Conservation (phyloP, 2,113 vertebrate species). For the Nothobranchius kuhntae region DNA sequence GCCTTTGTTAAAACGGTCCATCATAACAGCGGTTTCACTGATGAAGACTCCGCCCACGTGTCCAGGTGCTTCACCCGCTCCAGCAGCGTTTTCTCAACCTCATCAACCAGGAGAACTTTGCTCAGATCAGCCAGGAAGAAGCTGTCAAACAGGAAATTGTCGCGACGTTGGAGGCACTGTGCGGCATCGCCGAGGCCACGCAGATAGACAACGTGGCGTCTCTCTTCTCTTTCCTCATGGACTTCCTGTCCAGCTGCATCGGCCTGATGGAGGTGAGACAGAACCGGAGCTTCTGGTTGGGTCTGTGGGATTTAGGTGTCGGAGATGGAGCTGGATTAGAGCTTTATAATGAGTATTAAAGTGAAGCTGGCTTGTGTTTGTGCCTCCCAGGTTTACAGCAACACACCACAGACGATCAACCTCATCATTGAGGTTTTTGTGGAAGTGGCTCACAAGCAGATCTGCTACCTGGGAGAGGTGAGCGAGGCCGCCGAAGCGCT, state of each 20-base stretch:
- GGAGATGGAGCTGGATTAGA: no score
- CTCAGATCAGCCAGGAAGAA: slow-evolving; percentile 95
- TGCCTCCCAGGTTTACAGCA: slow-evolving; percentile 87
- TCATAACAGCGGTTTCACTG: no score
- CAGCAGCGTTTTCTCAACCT: slow-evolving; percentile 97
- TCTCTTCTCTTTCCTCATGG: slow-evolving; percentile 98
- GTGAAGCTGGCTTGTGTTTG: background rate
- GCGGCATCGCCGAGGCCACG: slow-evolving; percentile 96
- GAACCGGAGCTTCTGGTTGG: rapidly evolving
- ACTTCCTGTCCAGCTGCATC: slow-evolving; percentile 98
- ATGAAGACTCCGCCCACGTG: background rate
- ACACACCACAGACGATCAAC: slow-evolving; percentile 97
- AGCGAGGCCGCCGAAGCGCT: slow-evolving; percentile 27
- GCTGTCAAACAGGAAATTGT: slow-evolving; percentile 95
- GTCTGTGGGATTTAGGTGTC: background rate
- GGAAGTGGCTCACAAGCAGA: slow-evolving; percentile 99
- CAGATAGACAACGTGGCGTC: slow-evolving; percentile 97
- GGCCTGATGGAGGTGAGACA: slow-evolving; percentile 89
- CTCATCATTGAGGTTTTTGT: slow-evolving; percentile 99
- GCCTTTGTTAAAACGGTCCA: background rate
- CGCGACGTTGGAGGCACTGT: slow-evolving; percentile 93
- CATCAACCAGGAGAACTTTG: slow-evolving; percentile 98
- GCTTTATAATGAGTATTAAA: no score
- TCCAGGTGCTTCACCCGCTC: slow-evolving; percentile 93
- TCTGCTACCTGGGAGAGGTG: slow-evolving; percentile 99